phyloP scores from a whole-genome alignment of 53 echinoderm and acorn worm species.

The Luidia sarsii region DNA sequence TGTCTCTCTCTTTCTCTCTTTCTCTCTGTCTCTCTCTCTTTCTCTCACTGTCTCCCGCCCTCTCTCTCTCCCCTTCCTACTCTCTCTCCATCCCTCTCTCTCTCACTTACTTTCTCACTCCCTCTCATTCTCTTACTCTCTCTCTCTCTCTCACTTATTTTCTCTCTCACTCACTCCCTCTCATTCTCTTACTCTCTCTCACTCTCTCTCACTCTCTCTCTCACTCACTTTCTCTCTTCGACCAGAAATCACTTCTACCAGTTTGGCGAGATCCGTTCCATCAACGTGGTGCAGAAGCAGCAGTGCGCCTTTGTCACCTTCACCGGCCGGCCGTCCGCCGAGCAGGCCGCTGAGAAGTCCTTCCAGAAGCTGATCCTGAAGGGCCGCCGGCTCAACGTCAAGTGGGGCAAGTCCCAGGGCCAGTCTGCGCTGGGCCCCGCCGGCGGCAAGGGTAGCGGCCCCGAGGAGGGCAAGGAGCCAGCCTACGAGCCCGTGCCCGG shows the following conservation, averaged over 20 bases:
- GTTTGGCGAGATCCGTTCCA: constrained; percentile 95
- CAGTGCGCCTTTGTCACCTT: constrained; percentile 99
- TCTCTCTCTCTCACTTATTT: too few species aligned
- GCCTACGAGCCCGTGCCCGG: constrained; percentile 89
- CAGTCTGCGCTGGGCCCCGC: constrained; percentile 72
- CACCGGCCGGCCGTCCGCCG: constrained; percentile 69
- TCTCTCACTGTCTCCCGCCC: too few species aligned
- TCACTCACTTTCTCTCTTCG: constrained; percentile 3
- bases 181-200: too few species aligned
- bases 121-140: too few species aligned
- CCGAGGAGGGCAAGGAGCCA: constrained; percentile 31
- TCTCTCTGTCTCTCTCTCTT: too few species aligned
- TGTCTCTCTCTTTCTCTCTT: too few species aligned
- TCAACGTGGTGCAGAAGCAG: constrained; percentile 95
- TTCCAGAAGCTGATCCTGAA: constrained; percentile 99
- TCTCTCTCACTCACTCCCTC: too few species aligned
- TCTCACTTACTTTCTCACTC: too few species aligned
- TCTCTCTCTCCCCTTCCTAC: too few species aligned
- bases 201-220: too few species aligned
- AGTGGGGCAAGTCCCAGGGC: constrained; percentile 97
- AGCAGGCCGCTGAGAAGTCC: constrained; percentile 88
- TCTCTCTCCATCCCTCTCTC: too few species aligned
- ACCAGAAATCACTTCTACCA: constrained; percentile 93
- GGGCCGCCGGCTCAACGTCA: constrained; percentile 98
- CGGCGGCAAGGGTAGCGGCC: constrained; percentile 33